A percentile compares a stretch with the other conserved stretches of the same genome.
phyloP scores from a whole-genome alignment of 2,797 vertebrate genomes.

The Rousettus madagascariensis region DNA sequence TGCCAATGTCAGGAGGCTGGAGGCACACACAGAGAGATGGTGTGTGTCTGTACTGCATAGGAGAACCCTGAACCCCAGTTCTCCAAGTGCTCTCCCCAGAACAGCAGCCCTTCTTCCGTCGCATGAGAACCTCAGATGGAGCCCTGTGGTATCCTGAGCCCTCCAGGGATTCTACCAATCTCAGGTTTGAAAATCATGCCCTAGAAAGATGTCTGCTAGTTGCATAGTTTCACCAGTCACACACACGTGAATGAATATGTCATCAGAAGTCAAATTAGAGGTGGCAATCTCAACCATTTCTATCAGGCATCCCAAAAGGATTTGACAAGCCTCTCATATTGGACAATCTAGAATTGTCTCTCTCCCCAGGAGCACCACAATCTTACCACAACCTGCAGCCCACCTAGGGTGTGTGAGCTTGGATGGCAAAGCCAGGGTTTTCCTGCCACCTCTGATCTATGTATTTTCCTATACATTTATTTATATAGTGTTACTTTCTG shows the following conservation, averaged over 20 bases:
- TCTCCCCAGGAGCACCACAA: neutral
- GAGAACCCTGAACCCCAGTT: neutral
- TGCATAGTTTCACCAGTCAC: neutral
- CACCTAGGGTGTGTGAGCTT: neutral
- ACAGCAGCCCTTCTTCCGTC: neutral
- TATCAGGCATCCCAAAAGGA: neutral
- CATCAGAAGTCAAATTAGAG: neutral
- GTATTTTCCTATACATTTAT: too few species aligned
- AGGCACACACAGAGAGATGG: neutral
- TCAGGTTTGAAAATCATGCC: neutral
- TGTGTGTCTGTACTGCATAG: neutral
- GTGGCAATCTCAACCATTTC: neutral
- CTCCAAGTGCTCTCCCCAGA: neutral
- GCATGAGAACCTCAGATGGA: neutral
- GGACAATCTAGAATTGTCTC: neutral
- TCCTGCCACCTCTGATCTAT: too few species aligned
- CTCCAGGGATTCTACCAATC: neutral
- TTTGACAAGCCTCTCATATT: neutral
- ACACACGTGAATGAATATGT: neutral
- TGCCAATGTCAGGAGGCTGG: neutral
- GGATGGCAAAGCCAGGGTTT: neutral
- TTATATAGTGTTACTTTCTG: neutral
- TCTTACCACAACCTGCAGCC: neutral
- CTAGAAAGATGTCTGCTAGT: neutral
- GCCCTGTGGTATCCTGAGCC: rapidly evolving